Conservation (phyloP, 2,797 vertebrate species). For the Cossypha dichroa region DNA sequence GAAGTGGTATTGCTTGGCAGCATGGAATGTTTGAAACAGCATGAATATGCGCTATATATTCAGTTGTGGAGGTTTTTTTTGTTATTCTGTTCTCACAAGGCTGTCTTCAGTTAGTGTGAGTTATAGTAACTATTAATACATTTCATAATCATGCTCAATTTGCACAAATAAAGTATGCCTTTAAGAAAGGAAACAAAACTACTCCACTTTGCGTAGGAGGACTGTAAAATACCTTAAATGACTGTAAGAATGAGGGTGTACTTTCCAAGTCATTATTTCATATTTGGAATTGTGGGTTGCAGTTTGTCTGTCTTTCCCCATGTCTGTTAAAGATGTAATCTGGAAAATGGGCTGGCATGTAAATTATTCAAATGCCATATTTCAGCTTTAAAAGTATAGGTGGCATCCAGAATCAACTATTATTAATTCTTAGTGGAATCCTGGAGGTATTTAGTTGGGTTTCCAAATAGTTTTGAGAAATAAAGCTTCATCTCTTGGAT, state of each 20-base stretch:
- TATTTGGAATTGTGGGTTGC: not conserved
- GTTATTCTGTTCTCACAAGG: not conserved
- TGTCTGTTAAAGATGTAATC: not conserved
- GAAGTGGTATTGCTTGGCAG: not conserved
- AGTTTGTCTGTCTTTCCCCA: not conserved
- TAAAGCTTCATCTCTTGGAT: not conserved
- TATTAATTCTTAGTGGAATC: not conserved
- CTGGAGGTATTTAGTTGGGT: not conserved
- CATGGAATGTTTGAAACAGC: not conserved
- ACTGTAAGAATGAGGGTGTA: not conserved
- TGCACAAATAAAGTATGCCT: not conserved
- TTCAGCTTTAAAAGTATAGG: not conserved
- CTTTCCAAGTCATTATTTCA: not conserved
- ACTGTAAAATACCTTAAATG: not conserved
- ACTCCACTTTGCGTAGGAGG: not conserved
- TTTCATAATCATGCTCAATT: not conserved
- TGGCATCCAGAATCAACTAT: not conserved
- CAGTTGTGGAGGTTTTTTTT: not conserved
- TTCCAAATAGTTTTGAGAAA: not conserved
- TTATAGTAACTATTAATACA: not conserved
- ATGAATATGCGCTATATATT: not conserved
- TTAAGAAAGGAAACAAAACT: not conserved
- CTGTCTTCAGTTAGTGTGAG: not conserved
- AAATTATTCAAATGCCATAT: not conserved
- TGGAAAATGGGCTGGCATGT: not conserved